These are phyloP conservation scores for Acyrthosiphon pisum DNA, from an alignment of 1,140 invertebrate genomes.

Conservation along the genomic window DNA sequence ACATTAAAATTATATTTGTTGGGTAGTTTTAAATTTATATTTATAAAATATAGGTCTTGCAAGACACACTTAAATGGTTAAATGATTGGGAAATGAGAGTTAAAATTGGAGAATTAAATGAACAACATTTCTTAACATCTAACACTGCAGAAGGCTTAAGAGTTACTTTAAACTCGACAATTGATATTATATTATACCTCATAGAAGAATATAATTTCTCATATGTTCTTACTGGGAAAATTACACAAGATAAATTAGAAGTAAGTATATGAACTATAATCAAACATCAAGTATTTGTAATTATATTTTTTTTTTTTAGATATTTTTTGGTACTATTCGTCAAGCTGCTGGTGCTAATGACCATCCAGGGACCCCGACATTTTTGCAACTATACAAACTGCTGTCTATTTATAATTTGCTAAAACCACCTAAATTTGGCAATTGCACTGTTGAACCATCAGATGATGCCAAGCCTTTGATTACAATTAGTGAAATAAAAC, in stretches of 20 bases:
- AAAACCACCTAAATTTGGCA: constrained; percentile 3
- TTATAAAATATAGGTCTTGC: neutral
- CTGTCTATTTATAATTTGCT: neutral
- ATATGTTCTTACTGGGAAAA: constrained; percentile 6
- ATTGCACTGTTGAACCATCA: neutral
- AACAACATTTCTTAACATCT: neutral
- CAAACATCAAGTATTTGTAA: neutral
- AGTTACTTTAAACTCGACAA: neutral
- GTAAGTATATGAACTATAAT: neutral
- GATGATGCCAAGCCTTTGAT: neutral
- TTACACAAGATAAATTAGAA: neutral
- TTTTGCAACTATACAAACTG: neutral
- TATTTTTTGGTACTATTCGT: constrained; percentile 26
- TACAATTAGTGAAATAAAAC: neutral
- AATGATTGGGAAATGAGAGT: neutral
- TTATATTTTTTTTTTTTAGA: constrained; percentile 7
- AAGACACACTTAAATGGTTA: neutral
- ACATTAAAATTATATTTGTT: too few species aligned
- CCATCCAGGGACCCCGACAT: neutral
- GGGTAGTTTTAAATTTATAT: too few species aligned
- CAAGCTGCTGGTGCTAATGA: constrained; percentile 22
- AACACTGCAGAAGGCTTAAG: constrained; percentile 11
- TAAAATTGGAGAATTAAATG: constrained; percentile 9
- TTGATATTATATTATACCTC: neutral
- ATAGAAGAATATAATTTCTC: neutral